Percentiles rank a stretch among this genome's conserved stretches.
These are phyloP conservation scores for Ectemnius continuus DNA, from an alignment of 2,888 invertebrate species.

Conservation along the genomic window DNA sequence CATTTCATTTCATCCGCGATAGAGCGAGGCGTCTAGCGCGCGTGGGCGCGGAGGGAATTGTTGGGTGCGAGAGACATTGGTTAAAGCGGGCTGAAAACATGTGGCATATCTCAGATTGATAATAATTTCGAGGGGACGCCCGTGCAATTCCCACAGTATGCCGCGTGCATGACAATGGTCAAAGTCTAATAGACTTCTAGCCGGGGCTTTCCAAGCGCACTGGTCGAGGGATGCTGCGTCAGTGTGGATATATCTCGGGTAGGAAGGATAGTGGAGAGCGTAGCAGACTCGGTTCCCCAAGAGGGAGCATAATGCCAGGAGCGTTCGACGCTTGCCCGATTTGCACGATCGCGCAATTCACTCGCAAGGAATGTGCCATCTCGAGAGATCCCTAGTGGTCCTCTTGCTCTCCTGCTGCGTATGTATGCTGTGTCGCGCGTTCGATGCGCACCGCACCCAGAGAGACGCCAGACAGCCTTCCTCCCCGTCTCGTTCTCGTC, in stretches of 20 bases:
- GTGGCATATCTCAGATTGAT: too few relatives aligned
- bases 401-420: neutral
- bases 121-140: too few relatives aligned
- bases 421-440: neutral
- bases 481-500: neutral
- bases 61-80: too few relatives aligned
- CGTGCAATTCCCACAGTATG: neutral
- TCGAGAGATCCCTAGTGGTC: conserved; percentile 5
- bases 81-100: too few relatives aligned
- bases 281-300: conserved; percentile 33
- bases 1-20: too few relatives aligned
- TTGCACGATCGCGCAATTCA: conserved; percentile 61
- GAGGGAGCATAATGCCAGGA: conserved; percentile 52
- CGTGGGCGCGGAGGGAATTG: too few relatives aligned
- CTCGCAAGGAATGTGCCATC: conserved; percentile 41
- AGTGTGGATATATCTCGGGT: neutral
- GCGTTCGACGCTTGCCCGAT: conserved; percentile 54
- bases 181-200: conserved; percentile 51
- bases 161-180: neutral
- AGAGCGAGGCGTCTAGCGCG: too few relatives aligned
- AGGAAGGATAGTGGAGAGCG: neutral
- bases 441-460: too few relatives aligned
- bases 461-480: neutral
- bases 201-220: conserved; percentile 47
- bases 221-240: conserved; percentile 15